These are phyloP conservation scores for Synchiropus splendidus DNA, from an alignment of 2,113 vertebrate genomes.

Conservation along the genomic window DNA sequence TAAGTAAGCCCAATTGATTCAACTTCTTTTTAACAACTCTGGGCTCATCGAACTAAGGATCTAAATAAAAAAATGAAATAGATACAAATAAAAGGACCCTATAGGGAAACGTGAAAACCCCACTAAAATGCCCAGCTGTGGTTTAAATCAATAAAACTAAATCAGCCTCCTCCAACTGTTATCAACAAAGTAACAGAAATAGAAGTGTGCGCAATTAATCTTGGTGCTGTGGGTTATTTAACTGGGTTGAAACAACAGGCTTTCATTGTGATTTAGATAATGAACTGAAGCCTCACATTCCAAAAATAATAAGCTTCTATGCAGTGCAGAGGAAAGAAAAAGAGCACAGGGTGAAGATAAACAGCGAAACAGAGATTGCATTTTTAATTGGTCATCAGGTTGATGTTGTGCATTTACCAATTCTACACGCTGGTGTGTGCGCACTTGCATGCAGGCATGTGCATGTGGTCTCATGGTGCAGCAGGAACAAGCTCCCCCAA, in stretches of 20 bases:
- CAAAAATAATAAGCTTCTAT: constrained; percentile 44
- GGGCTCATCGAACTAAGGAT: too few species aligned
- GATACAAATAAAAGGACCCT: too few species aligned
- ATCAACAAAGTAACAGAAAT: constrained; percentile 21
- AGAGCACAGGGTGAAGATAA: constrained; percentile 30
- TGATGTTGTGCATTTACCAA: constrained; percentile 7
- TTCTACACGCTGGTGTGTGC: too few species aligned
- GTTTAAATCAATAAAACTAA: constrained; percentile 37
- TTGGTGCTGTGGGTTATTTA: constrained; percentile 29
- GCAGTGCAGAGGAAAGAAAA: constrained; percentile 17
- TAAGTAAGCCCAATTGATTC: too few species aligned
- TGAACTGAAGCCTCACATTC: constrained; percentile 51
- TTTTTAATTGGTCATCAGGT: constrained; percentile 61
- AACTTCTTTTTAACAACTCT: too few species aligned
- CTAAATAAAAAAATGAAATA: too few species aligned
- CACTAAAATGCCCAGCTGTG: too few species aligned
- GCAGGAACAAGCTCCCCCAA: constrained; percentile 58
- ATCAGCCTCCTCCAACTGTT: constrained; percentile 6
- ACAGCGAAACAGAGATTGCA: constrained; percentile 26
- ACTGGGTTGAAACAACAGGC: constrained; percentile 41
- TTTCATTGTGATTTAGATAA: constrained; percentile 46
- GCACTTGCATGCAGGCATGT: neutral
- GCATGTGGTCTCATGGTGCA: constrained; percentile 44
- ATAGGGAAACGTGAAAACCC: too few species aligned
- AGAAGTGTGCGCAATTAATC: constrained; percentile 37